A percentile compares a stretch with the other conserved stretches of the same genome.
These are phyloP conservation scores for Sebastes kiyomatsui DNA, from an alignment of 2,797 vertebrate genomes.

Conservation along the genomic window DNA sequence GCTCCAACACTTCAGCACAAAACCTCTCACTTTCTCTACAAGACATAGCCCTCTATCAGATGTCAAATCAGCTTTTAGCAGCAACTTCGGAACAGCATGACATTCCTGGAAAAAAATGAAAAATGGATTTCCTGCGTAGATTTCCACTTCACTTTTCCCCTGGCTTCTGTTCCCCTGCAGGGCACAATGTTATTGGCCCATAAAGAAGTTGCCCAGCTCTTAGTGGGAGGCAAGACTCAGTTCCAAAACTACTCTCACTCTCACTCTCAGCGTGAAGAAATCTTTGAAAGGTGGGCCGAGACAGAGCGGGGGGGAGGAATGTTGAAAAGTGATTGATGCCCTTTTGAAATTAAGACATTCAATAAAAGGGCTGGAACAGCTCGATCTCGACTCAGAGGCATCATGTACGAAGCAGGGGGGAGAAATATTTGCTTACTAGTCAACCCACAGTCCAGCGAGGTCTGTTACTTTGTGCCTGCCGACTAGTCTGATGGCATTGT, in stretches of 20 bases:
- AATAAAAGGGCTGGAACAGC: background rate
- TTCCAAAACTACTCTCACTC: constrained; percentile 40
- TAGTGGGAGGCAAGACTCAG: constrained; percentile 35
- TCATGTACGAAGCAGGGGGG: background rate
- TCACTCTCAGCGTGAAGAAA: constrained; percentile 18
- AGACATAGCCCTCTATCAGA: constrained; percentile 6
- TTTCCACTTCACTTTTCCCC: constrained; percentile 42
- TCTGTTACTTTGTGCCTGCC: constrained; percentile 9
- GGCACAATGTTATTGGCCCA: constrained; percentile 63
- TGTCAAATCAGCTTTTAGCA: constrained; percentile 41
- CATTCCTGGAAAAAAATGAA: constrained; percentile 31
- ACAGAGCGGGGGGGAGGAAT: background rate
- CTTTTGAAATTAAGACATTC: constrained; percentile 2
- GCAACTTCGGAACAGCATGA: constrained; percentile 39
- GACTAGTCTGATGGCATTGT: background rate
- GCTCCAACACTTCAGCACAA: background rate
- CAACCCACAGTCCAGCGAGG: background rate
- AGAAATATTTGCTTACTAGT: constrained; percentile 9
- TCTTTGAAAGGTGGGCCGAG: constrained; percentile 8
- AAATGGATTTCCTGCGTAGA: constrained; percentile 27
- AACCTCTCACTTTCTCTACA: constrained; percentile 11
- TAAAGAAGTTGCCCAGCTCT: constrained; percentile 60
- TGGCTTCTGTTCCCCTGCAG: constrained; percentile 53
- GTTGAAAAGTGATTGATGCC: constrained; percentile 8
- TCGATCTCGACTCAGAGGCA: background rate